phyloP scores from a whole-genome alignment of 2,888 invertebrate species.

The Eutolmus rufibarbis region DNA sequence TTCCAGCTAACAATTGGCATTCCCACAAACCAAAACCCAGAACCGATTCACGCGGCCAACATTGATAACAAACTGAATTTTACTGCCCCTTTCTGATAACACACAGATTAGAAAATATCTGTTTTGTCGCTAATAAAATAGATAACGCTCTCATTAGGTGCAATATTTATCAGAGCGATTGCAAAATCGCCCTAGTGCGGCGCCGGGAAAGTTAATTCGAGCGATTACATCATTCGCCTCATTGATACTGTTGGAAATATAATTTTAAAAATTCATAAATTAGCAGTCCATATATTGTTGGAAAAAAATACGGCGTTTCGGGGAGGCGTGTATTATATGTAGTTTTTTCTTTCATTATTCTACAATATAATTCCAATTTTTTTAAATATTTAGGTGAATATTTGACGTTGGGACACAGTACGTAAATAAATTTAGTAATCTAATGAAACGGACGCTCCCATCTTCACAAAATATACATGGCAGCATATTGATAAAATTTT shows the following conservation, averaged over 20 bases:
- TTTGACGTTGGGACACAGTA: no score
- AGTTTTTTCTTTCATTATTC: no score
- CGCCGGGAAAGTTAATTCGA: background rate
- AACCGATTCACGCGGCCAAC: background rate
- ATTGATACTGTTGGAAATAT: background rate
- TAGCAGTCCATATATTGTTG: background rate
- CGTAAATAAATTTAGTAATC: no score
- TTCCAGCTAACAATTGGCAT: background rate
- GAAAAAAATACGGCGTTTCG: no score
- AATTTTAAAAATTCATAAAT: background rate
- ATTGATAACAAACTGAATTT: background rate
- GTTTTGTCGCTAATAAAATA: background rate
- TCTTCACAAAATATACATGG: no score
- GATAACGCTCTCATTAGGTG: background rate
- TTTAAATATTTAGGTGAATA: no score
- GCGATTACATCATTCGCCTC: background rate
- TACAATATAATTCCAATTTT: no score
- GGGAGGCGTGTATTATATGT: no score
- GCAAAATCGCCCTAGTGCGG: background rate
- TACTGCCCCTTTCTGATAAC: background rate
- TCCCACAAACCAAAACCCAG: background rate
- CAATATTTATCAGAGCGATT: background rate
- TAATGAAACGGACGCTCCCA: no score
- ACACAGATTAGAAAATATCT: background rate
- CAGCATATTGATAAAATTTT: no score